phyloP scores from a whole-genome alignment of 2,797 vertebrate genomes.

The Siniperca scherzeri region DNA sequence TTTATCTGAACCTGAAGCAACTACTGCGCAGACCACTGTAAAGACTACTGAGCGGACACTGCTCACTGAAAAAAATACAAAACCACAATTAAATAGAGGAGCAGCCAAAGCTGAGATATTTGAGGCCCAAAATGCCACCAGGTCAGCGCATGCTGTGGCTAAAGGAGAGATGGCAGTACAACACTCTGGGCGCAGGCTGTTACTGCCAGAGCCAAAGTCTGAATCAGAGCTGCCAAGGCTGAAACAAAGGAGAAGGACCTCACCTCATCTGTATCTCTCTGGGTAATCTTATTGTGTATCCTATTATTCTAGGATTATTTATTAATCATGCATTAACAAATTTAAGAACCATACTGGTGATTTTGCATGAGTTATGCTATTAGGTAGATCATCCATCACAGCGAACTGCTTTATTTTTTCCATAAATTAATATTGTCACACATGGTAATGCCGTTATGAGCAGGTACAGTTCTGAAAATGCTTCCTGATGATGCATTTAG shows the following conservation, averaged over 20 bases:
- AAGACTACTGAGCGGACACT: slow-evolving; percentile 27
- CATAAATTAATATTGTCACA: slow-evolving; percentile 13
- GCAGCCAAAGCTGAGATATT: slow-evolving; percentile 48
- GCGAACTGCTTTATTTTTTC: background rate
- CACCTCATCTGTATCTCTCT: slow-evolving; percentile 57
- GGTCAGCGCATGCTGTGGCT: slow-evolving; percentile 48
- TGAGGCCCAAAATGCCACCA: slow-evolving; percentile 59
- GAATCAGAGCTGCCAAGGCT: slow-evolving; percentile 40
- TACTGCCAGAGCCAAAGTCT: slow-evolving; percentile 44
- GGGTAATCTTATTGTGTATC: slow-evolving; percentile 54
- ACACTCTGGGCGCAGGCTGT: slow-evolving; percentile 50
- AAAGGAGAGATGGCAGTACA: slow-evolving; percentile 34
- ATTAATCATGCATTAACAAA: slow-evolving; percentile 12
- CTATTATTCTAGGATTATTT: slow-evolving; percentile 22
- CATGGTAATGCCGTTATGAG: slow-evolving; percentile 2
- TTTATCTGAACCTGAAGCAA: slow-evolving; percentile 48
- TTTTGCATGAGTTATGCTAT: slow-evolving; percentile 12
- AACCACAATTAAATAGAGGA: slow-evolving; percentile 59
- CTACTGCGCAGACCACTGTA: slow-evolving; percentile 18
- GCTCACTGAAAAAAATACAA: slow-evolving; percentile 38
- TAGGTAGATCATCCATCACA: slow-evolving; percentile 7
- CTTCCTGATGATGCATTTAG: slow-evolving; percentile 3
- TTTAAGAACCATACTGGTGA: background rate
- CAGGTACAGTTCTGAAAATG: background rate
- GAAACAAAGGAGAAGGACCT: slow-evolving; percentile 41